phyloP scores from a whole-genome alignment of 2,113 vertebrate genomes.

The Cervus canadensis region DNA sequence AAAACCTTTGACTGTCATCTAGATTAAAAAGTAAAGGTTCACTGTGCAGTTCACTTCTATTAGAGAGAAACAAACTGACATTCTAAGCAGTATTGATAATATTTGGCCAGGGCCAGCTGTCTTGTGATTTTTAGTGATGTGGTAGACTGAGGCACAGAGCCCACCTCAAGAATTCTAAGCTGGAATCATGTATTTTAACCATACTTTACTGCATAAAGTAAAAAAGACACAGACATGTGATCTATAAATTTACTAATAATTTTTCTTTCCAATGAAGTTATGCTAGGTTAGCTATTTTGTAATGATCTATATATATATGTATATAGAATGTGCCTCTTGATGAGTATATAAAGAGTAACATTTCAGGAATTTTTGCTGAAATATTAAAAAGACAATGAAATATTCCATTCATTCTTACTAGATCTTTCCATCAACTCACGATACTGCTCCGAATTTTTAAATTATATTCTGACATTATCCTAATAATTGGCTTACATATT shows the following conservation, averaged over 20 bases:
- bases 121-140: slow-evolving; percentile 3
- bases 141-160: slow-evolving; percentile 51
- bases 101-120: neutral
- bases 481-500: neutral
- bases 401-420: neutral
- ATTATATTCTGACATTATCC: neutral
- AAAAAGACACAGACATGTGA: neutral
- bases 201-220: neutral
- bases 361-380: neutral
- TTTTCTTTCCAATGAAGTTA: neutral
- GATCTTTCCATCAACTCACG: neutral
- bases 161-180: neutral
- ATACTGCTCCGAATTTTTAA: neutral
- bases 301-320: neutral
- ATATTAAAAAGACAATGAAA: neutral
- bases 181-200: neutral
- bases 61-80: slow-evolving; percentile 43
- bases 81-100: neutral
- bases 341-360: neutral
- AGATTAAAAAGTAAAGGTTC: slow-evolving; percentile 57
- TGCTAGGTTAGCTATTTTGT: neutral
- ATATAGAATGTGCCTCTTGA: neutral
- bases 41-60: slow-evolving; percentile 30
- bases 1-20: slow-evolving; percentile 33
- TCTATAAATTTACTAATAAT: neutral